Base-by-base conservation (phyloP, 2,888 invertebrate species). In the Apodemia arnacis region DNA sequence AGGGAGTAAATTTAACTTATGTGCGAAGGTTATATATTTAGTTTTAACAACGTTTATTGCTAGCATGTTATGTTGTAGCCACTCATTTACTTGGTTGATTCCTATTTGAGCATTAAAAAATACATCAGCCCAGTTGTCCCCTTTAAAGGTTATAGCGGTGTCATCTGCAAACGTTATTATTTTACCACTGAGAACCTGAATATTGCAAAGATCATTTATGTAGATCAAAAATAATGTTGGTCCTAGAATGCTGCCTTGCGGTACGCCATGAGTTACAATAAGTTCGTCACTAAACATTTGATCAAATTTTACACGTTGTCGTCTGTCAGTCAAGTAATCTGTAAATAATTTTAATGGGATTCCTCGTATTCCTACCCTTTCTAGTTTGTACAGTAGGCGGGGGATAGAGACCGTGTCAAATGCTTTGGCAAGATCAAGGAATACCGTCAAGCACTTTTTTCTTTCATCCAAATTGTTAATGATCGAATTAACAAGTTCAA, bases 141-240 rank as follows among this genome's bases (percentile, higher is more conserved):
- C 66, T 27, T 66, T 66, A 27, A 24, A 66, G 3, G 5, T 1
- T 27, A 66, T 13, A 13, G 27, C 82, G 13, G 83, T 83, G 4
- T 88, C 80, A 27, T 88, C 83, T 8, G 85, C 83, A 21, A 82
- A 85, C 3, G 77, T 69, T 13, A 85, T n/a, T 24, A 80, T 44
- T 41, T 69, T 82, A 0, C 66, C 82, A 24, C 15, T 27, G 2
- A 10, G 44, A 31, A 82, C 1, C 10, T 21, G 11, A 63, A 24
- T 2, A 6, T n/a, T n/a, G 10, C 84, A 84, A 1, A 87, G 54
- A 27, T 81, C 66, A 34, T 79, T 83, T 70, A 89, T 84, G 15
- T 87, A 89, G 0, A 76, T 24, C 3, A 85, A n/a, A 38, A 89
- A 89, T 18, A 88, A 31, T 2, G 86, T 85, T 6, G 83, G 88